Evolutionary conservation across 2,113 vertebrate species (phyloP).

Genomic region (Amphiprion percula): DNA sequence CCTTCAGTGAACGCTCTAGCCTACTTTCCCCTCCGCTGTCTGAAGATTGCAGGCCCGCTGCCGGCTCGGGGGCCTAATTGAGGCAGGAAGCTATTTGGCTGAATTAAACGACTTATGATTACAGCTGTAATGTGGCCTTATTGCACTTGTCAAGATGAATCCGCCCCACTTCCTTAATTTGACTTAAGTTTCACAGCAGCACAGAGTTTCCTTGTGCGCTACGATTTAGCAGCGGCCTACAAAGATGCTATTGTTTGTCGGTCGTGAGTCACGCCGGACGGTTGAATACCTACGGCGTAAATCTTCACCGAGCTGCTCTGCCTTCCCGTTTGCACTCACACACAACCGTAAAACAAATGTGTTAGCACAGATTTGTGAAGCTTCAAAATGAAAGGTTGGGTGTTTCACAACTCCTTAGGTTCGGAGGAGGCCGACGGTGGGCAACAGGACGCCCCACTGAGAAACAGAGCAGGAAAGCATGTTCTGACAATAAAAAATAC

Average conservation of each 20-base stretch:
- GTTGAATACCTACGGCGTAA: conserved; percentile 62
- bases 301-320: conserved; percentile 31
- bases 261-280: conserved; percentile 28
- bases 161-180: conserved; percentile 49
- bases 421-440: neutral
- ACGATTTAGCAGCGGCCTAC: conserved; percentile 51
- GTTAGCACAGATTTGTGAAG: conserved; percentile 15
- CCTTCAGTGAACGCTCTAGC: conserved; percentile 20
- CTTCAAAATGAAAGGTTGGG: neutral
- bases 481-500: neutral
- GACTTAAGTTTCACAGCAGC: conserved; percentile 46
- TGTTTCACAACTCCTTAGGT: neutral
- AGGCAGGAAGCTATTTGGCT: conserved; percentile 63
- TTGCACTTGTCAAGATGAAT: conserved; percentile 67
- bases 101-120: conserved; percentile 51
- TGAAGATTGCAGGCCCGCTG: conserved; percentile 29
- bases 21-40: conserved; percentile 21
- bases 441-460: neutral
- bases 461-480: neutral
- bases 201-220: conserved; percentile 9
- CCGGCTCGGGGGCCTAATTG: conserved; percentile 35
- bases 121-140: conserved; percentile 41
- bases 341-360: conserved; percentile 29
- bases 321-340: conserved; percentile 15
- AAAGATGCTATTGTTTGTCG: conserved; percentile 76